Evolutionary conservation across 2,888 invertebrate genomes (phyloP), one percentile per base, ranked within the genome.

Genomic region (Sturmia bella): DNA sequence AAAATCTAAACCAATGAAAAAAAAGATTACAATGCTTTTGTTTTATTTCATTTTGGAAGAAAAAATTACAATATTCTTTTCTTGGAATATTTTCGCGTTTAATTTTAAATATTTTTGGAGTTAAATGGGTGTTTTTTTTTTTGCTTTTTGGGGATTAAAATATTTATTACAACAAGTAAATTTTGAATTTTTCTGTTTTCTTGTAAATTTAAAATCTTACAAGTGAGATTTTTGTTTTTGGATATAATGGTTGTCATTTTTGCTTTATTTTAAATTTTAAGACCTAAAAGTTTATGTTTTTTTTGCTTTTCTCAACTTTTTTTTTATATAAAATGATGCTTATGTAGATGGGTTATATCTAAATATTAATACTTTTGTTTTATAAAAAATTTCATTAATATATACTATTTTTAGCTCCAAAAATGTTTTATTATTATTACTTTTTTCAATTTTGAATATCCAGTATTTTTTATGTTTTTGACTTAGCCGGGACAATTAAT

Each of bases 1-100:
- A 88, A 88, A 89, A 86, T 88, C 89, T 88, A 89, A 88, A 88
- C 89, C 88, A 88, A 89, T 88, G 85, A 85, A 86, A 89, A 85
- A 84, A 66, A 19, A 68, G n/a, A 27, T 27, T 64, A 52, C 59
- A 66, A 24, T 68, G 24, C 64, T 77, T 17, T 48, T 43, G 17
- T 61, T 24, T 83, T 83, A 32, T 27, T 78, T 74, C 57, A 45
- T 12, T 72, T 52, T 48, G 52, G 41, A 48, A 48, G 57, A 69
- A 81, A 69, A 81, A 56, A 81, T 68, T 43, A 61, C 50, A 68
- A 76, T 63, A 68, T 63, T 39, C 56, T 59, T 45, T 76, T 41
- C 5, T 84, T 86, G 86, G 84, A 82, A 79, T 64, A 83, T 81
- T 72, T 66, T 70, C 66, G 48, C 52, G 43, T 24, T 61, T 63